Conservation (phyloP, 1,140 invertebrate genomes). For the Coenobita brevimanus region DNA sequence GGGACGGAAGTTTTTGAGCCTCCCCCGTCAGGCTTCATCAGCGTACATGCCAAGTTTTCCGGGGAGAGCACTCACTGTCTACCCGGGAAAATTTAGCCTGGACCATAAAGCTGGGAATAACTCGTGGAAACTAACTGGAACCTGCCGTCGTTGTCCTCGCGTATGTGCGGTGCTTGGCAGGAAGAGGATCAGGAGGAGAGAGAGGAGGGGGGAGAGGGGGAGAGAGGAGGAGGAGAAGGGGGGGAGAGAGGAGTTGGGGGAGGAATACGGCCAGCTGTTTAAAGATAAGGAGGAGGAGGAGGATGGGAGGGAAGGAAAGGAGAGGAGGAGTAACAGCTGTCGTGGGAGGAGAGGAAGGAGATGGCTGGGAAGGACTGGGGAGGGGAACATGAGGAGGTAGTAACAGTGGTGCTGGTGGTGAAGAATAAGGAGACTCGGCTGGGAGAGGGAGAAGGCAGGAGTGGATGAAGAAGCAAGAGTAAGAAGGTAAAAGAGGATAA, state of each 20-base stretch:
- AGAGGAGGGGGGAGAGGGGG: slow-evolving; percentile 17
- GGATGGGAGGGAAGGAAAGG: background rate
- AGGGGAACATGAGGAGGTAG: too few species aligned
- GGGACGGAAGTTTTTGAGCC: slow-evolving; percentile 59
- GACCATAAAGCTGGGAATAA: slow-evolving; percentile 65
- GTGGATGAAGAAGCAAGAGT: background rate
- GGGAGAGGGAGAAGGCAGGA: background rate
- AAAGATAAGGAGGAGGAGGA: background rate
- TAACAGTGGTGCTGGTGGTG: background rate
- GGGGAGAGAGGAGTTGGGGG: background rate
- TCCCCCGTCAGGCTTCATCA: slow-evolving; percentile 62
- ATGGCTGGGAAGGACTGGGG: too few species aligned
- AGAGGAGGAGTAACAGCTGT: too few species aligned
- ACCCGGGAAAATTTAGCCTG: slow-evolving; percentile 64
- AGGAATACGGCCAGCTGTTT: background rate
- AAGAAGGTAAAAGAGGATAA: background rate
- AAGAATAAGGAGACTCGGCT: too few species aligned
- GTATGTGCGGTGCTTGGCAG: slow-evolving; percentile 64
- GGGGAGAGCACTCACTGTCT: slow-evolving; percentile 65
- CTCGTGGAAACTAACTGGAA: slow-evolving; percentile 66
- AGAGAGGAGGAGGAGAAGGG: background rate
- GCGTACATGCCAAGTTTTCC: slow-evolving; percentile 65
- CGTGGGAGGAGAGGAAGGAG: too few species aligned
- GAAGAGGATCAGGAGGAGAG: slow-evolving; percentile 60
- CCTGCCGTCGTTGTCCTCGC: slow-evolving; percentile 59